Conservation (phyloP, 2,113 vertebrate species). For the Lepisosteus oculatus region DNA sequence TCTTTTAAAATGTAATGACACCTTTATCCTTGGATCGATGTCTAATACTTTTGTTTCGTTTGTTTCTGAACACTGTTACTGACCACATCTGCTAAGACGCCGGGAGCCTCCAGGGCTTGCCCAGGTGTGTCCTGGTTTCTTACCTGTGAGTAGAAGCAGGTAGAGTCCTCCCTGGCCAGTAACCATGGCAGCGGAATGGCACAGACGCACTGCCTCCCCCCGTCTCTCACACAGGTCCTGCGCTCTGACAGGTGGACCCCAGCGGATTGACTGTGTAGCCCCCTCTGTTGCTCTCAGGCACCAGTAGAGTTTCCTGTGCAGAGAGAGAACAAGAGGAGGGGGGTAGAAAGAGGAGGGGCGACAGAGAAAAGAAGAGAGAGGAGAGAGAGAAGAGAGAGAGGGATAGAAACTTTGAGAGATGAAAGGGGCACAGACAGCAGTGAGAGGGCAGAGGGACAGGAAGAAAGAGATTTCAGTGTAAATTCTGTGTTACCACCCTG, state of each 20-base stretch:
- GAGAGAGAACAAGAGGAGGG: constrained; percentile 2
- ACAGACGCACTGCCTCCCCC: constrained; percentile 6
- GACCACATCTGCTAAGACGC: no score
- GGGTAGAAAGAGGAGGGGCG: neutral
- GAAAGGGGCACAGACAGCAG: neutral
- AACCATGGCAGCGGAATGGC: constrained; percentile 25
- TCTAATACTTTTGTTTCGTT: no score
- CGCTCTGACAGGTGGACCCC: no score
- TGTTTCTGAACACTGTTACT: no score
- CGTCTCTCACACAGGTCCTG: constrained; percentile 21
- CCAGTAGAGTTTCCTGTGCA: neutral
- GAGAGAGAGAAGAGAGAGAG: neutral
- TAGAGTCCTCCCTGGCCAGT: constrained; percentile 19
- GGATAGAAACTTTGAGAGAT: neutral
- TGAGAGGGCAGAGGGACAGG: neutral
- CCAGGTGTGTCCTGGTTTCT: constrained; percentile 2
- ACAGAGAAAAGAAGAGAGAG: no score
- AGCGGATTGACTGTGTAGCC: no score
- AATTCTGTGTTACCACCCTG: no score
- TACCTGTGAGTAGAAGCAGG: constrained; percentile 45
- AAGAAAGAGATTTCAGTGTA: no score
- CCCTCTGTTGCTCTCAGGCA: no score
- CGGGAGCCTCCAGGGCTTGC: no score
- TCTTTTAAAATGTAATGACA: no score
- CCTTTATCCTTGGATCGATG: no score